Evolutionary conservation across 1,140 invertebrate species (phyloP), one percentile per base, ranked within the genome.

Genomic region (Panagrolaimus sp.): DNA sequence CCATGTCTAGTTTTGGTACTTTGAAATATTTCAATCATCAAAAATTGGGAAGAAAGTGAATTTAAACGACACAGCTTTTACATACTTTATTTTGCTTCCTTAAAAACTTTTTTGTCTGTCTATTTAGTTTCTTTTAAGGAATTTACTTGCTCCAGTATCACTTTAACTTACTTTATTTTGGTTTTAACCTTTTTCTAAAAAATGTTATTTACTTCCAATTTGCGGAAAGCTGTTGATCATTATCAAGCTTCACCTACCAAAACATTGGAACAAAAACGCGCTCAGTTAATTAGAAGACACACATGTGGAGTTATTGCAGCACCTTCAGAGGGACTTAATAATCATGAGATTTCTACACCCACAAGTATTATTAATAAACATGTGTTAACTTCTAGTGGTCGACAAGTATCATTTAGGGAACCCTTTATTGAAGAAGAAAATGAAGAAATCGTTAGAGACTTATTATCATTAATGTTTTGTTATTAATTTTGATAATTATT

Each of bases 181-280:
- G 31, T 38, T 38, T 20, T n/a, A 57, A 57, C 11, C n/a, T 16
- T 25, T 11, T 25, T 20, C 11, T 9, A 20, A n/a, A 11, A 57
- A 11, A 80, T 80, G 78, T 69, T 80, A 9, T 80, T 81, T 69
- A 74, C 79, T 9, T 82, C 79, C 8, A 67, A 70, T 13, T 65
- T 81, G 5, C 78, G 81, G 20, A 74, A 74, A 43, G 81, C 77
- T 20, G 71, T 82, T n/a, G 78, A 78, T 46, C 47, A 78, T 8
- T 71, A 73, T 66, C 48, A 67, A 16, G 65, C 72, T 9, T 69
- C 72, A 16, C 72, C 70, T 11, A 69, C 72, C 1, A 65, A 76
- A 48, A 71, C 73, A 27, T 51, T 81, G 31, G 76, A 69, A 16
- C 68, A 68, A 9, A 74, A 74, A 51, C 62, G 79, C n/a, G 77